Conservation (phyloP, 2,888 invertebrate genomes). For the Tanytarsus gracilentus region DNA sequence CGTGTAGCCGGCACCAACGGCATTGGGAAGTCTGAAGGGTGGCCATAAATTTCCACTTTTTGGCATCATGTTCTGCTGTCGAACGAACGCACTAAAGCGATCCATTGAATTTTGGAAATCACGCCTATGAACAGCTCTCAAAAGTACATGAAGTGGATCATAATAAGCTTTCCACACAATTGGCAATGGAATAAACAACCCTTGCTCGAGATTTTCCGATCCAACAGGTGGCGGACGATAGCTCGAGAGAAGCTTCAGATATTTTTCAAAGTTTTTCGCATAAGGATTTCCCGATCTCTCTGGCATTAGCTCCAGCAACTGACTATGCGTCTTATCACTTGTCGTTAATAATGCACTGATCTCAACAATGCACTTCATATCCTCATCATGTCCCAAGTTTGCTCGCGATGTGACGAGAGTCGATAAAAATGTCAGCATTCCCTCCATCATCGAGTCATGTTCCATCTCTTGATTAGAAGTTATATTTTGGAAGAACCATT, state of each 20-base stretch:
- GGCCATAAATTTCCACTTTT: slow-evolving; percentile 63
- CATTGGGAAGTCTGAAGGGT: slow-evolving; percentile 64
- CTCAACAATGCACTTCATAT: slow-evolving; percentile 69
- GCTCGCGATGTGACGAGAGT: slow-evolving; percentile 81
- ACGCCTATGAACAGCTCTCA: slow-evolving; percentile 81
- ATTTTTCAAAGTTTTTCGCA: slow-evolving; percentile 78
- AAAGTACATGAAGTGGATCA: slow-evolving; percentile 85
- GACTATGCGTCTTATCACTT: slow-evolving; percentile 91
- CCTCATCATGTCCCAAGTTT: slow-evolving; percentile 59
- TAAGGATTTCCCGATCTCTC: slow-evolving; percentile 89
- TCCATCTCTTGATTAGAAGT: slow-evolving; percentile 66
- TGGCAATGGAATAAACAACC: slow-evolving; percentile 77
- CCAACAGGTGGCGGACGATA: slow-evolving; percentile 70
- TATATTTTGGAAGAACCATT: slow-evolving; percentile 73
- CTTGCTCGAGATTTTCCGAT: slow-evolving; percentile 75
- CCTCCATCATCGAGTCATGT: slow-evolving; percentile 88
- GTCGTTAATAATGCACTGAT: slow-evolving; percentile 89
- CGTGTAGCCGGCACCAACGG: slow-evolving; percentile 54
- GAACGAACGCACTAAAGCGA: slow-evolving; percentile 71
- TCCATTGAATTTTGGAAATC: slow-evolving; percentile 95
- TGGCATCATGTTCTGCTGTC: slow-evolving; percentile 52
- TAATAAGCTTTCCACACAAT: slow-evolving; percentile 87
- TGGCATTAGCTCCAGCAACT: slow-evolving; percentile 90
- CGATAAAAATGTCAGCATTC: slow-evolving; percentile 81
- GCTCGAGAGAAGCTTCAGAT: slow-evolving; percentile 73